phyloP scores from a whole-genome alignment of 37 sponge, comb jelly and placozoan genomes.

The Beroe ovata region DNA sequence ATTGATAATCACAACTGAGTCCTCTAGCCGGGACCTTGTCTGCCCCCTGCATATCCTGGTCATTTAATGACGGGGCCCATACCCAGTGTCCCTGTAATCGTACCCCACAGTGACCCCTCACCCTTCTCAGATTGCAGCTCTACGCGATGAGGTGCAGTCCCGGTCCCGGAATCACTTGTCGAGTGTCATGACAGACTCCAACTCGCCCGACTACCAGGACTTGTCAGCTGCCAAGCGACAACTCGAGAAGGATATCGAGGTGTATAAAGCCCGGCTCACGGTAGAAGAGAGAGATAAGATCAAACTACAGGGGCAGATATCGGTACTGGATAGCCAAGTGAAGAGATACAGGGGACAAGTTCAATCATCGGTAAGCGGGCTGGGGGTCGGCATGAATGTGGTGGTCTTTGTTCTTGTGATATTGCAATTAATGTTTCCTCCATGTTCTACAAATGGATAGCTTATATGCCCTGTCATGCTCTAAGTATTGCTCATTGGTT shows the following conservation, averaged over 20 bases:
- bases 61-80: neutral
- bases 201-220: constrained; percentile 49
- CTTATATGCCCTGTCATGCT: too few species aligned
- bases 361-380: constrained; percentile 64
- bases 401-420: too few species aligned
- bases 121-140: constrained; percentile 16
- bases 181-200: neutral
- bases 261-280: constrained; percentile 9
- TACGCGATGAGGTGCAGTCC: constrained; percentile 28
- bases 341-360: constrained; percentile 58
- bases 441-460: too few species aligned
- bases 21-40: too few species aligned
- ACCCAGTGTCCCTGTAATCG: neutral
- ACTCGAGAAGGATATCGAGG: constrained; percentile 61
- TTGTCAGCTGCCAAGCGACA: constrained; percentile 7
- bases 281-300: constrained; percentile 66
- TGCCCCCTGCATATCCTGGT: too few species aligned
- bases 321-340: constrained; percentile 32
- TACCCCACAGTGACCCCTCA: neutral
- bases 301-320: constrained; percentile 59
- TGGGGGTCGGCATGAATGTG: too few species aligned
- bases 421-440: too few species aligned
- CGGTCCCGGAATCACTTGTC: constrained; percentile 33
- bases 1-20: too few species aligned
- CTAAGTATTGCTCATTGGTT: too few species aligned